phyloP scores from a whole-genome alignment of 1,140 invertebrate genomes.

The Solenopsis invicta region DNA sequence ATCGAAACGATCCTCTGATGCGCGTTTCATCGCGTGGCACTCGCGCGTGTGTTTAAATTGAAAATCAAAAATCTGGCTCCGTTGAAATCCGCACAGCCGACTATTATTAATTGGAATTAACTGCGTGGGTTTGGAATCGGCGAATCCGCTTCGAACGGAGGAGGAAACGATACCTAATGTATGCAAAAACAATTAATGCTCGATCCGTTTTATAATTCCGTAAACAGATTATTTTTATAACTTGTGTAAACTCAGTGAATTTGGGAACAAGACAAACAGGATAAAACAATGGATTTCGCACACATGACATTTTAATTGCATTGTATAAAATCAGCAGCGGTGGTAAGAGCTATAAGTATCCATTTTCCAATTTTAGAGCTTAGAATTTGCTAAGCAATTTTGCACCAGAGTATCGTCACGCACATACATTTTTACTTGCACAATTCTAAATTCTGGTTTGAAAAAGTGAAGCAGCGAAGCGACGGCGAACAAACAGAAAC shows the following conservation, averaged over 20 bases:
- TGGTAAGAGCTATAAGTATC: not conserved
- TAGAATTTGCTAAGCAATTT: not conserved
- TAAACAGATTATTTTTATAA: not conserved
- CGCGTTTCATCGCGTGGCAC: slow-evolving; percentile 40
- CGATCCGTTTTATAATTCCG: not conserved
- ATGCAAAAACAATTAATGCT: not conserved
- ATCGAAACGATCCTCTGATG: slow-evolving; percentile 53
- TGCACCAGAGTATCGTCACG: not conserved
- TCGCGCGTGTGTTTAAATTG: slow-evolving; percentile 30
- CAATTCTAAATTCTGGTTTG: not conserved
- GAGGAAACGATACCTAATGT: not conserved
- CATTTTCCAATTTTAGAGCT: not conserved
- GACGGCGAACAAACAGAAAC: not conserved
- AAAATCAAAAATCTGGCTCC: slow-evolving; percentile 45
- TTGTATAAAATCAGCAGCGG: too few species aligned
- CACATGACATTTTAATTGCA: not conserved
- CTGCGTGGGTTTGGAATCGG: slow-evolving; percentile 6
- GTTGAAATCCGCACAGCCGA: slow-evolving; percentile 31
- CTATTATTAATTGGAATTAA: slow-evolving; percentile 62
- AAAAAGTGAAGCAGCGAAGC: not conserved
- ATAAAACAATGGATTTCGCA: not conserved
- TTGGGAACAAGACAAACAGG: not conserved
- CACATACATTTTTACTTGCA: not conserved
- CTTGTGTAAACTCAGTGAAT: not conserved
- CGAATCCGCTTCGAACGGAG: not conserved